Evolutionary conservation across 2,113 vertebrate species (phyloP).

Genomic region (Thermophis baileyi): DNA sequence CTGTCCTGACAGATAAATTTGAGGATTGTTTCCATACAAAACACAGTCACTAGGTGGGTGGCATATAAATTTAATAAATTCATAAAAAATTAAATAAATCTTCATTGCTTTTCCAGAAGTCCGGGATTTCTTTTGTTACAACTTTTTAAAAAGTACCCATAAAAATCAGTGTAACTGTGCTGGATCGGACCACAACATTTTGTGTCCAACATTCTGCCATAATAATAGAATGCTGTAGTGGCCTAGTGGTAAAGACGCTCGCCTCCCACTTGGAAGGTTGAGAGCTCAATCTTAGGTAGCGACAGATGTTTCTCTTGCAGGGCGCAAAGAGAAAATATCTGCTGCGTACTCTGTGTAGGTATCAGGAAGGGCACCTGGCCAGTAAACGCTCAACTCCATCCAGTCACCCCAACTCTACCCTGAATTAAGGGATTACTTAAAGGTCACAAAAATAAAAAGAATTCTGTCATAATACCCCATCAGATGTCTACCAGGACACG

Average conservation of each 20-base stretch:
- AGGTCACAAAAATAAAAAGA: neutral
- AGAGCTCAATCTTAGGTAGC: neutral
- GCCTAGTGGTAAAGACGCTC: neutral
- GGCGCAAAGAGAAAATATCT: neutral
- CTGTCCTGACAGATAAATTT: neutral
- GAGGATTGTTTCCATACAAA: neutral
- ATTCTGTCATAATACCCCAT: neutral
- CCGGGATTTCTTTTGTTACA: neutral
- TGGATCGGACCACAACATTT: neutral
- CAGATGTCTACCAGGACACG: neutral
- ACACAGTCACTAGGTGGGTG: neutral
- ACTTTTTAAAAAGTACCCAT: neutral
- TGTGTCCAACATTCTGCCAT: neutral
- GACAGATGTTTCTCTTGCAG: neutral
- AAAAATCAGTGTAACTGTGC: neutral
- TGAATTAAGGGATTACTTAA: neutral
- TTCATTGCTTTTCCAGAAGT: neutral
- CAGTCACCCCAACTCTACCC: neutral
- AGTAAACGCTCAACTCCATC: neutral
- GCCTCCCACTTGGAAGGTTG: neutral
- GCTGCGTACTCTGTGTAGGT: neutral
- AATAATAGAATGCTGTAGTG: neutral
- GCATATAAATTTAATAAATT: neutral
- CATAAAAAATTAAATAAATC: neutral
- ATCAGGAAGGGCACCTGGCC: neutral